Evolutionary conservation across 2,797 vertebrate genomes (phyloP).

Genomic region (Pseudochirops corinnae): DNA sequence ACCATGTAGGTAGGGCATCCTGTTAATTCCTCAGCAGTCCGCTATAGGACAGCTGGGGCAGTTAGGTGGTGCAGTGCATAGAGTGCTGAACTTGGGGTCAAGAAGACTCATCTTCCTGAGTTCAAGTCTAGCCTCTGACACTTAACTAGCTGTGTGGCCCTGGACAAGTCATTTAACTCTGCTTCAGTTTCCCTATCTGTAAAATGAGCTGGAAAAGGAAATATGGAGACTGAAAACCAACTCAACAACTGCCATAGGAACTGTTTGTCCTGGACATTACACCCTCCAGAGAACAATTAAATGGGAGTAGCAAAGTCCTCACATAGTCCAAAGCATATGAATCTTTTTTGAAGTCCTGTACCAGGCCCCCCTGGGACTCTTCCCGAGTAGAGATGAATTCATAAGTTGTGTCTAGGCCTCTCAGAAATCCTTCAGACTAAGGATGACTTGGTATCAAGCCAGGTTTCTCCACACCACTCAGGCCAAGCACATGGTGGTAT

Average conservation of each 20-base stretch:
- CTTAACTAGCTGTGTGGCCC: background rate
- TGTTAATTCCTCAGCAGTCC: background rate
- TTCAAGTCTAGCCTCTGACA: background rate
- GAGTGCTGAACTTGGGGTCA: background rate
- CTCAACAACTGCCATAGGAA: background rate
- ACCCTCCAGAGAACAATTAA: background rate
- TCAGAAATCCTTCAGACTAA: background rate
- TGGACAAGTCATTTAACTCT: background rate
- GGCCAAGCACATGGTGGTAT: constrained; percentile 14
- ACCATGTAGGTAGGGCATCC: background rate
- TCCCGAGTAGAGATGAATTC: too few species aligned
- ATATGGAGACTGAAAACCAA: background rate
- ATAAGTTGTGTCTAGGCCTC: background rate
- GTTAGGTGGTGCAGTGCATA: background rate
- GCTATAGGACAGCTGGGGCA: background rate
- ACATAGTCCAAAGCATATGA: background rate
- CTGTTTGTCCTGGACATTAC: background rate
- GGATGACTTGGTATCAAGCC: constrained; percentile 15
- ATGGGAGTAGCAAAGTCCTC: background rate
- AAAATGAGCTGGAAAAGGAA: background rate
- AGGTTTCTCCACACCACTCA: constrained; percentile 22
- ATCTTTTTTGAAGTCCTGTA: background rate
- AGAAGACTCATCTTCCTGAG: background rate
- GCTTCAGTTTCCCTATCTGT: background rate
- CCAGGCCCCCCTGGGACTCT: background rate